Evolutionary conservation across 2,113 vertebrate species (phyloP), one percentile per base, ranked within the genome.

Genomic region (Plecotus auritus): DNA sequence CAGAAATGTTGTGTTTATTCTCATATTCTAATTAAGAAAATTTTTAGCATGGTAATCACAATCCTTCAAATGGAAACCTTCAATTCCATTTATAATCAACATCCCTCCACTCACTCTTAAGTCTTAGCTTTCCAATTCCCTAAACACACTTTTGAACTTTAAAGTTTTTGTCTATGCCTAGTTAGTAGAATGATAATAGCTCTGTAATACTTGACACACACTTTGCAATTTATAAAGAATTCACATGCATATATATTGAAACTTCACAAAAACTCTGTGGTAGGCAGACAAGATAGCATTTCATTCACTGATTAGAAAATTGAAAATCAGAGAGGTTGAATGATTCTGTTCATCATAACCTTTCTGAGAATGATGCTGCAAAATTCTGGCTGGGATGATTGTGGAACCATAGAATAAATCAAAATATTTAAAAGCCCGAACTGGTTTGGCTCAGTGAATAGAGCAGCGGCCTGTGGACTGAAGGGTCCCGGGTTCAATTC

Each of bases 351-450:
- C 84, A 54, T 93, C 51, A 87, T 83, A 69, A 87, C 17, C 2
- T 69, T 92, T 78, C 69, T 69, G 5, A 78, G 42, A 74, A 89
- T 32, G 80, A 56, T 5, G 8, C 35, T 77, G 69, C 69, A 83
- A 88, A 93, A 86, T 91, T 90, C 32, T 78, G 32, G 30, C 40
- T 87, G 66, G 85, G 82, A 72, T 90, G 54, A 90, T 16, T 59
- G 18, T 16, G 88, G 54, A 81, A 76, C 18, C 77, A 93, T 77
- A 67, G n/a, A 82, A 90, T 76, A 93, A 72, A 69, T 76, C 23
- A 93, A 87, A 92, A 92, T 70, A 87, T 94, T 94, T 93, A 86
- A 91, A 90, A 56, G 54, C 54, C 54, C 0, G 54, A 56, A 56
- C 18, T 2, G 7, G 54, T 56, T 22, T 56, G 54, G 54, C 54